Evolutionary conservation across 2,113 vertebrate species (phyloP).

Genomic region (Pogona vitticeps): DNA sequence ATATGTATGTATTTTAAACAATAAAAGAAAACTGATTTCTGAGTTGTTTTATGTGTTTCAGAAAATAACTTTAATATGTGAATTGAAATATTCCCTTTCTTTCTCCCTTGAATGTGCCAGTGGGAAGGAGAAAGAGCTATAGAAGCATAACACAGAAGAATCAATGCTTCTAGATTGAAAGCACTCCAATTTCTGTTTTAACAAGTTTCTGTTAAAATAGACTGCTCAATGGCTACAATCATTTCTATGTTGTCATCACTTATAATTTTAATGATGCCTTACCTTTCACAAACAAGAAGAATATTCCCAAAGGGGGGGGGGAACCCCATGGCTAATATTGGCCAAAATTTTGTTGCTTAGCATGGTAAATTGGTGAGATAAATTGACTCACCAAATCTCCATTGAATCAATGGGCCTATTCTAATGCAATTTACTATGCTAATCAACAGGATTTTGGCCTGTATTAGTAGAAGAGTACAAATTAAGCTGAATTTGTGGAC

Average conservation of each 20-base stretch:
- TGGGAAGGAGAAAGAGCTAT: neutral
- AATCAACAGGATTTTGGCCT: no score
- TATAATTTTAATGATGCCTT: conserved; percentile 17
- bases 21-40: neutral
- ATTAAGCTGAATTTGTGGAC: conserved; percentile 28
- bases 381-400: no score
- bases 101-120: conserved; percentile 35
- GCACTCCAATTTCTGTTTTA: neutral
- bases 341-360: no score
- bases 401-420: no score
- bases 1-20: conserved; percentile 12
- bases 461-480: no score
- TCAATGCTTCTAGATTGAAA: conserved; percentile 33
- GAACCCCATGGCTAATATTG: no score
- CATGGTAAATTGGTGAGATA: no score
- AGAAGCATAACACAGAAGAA: conserved; percentile 17
- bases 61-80: conserved; percentile 15
- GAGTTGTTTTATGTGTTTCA: conserved; percentile 8
- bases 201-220: neutral
- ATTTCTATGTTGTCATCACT: conserved; percentile 26
- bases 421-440: no score
- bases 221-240: conserved; percentile 28
- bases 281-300: conserved; percentile 22
- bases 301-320: conserved; percentile 34
- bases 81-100: neutral